Percentiles rank a stretch among this genome's conserved stretches.
phyloP scores from a whole-genome alignment of 2,888 invertebrate species.

The Caenorhabditis macrosperma region DNA sequence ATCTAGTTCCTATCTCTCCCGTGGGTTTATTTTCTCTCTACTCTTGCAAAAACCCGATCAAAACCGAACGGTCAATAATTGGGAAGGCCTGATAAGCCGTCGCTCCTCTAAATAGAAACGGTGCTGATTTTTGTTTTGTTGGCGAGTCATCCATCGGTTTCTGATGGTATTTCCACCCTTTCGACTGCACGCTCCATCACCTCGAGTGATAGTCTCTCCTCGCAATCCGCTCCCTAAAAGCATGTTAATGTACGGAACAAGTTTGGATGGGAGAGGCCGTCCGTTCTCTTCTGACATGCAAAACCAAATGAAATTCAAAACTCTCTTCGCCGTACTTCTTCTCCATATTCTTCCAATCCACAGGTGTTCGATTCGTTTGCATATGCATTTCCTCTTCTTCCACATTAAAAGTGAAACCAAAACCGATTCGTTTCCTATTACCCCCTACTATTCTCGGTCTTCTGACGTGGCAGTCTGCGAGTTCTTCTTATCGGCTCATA shows the following conservation, averaged over 20 bases:
- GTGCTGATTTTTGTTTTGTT: constrained; percentile 9
- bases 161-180: not conserved
- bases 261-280: constrained; percentile 35
- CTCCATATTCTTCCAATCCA: constrained; percentile 4
- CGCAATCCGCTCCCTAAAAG: constrained; percentile 30
- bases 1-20: constrained; percentile 1
- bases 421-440: not conserved
- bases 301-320: constrained; percentile 56
- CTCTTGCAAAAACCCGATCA: constrained; percentile 11
- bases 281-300: constrained; percentile 36
- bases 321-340: constrained; percentile 15
- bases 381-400: constrained; percentile 19
- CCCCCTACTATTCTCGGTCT: constrained; percentile 6
- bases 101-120: constrained; percentile 13
- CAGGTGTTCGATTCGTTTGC: constrained; percentile 43
- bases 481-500: not conserved
- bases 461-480: not conserved
- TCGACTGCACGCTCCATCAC: constrained; percentile 41
- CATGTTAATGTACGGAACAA: constrained; percentile 57
- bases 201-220: constrained; percentile 18
- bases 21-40: constrained; percentile 41
- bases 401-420: constrained; percentile 34
- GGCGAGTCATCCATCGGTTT: not conserved
- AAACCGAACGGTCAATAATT: constrained; percentile 55
- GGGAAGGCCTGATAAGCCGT: constrained; percentile 41